phyloP scores from a whole-genome alignment of 1,140 invertebrate genomes.

The Uloborus diversus region DNA sequence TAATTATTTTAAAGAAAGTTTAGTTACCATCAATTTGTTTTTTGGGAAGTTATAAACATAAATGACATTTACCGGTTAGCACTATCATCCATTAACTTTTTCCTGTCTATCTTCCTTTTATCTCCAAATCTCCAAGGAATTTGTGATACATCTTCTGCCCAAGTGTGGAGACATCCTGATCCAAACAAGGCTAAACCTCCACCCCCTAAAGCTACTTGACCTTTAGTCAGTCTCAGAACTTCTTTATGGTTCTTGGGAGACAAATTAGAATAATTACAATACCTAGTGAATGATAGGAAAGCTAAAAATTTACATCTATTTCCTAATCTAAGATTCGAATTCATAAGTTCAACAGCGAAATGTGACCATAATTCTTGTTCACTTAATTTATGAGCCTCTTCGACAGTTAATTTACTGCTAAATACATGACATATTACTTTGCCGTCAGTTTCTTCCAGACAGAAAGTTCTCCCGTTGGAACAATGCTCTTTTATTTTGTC shows the following conservation, averaged over 20 bases:
- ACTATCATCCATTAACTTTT: conserved; percentile 85
- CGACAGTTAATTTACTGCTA: conserved; percentile 77
- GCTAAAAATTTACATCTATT: conserved; percentile 84
- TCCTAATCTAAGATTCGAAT: conserved; percentile 69
- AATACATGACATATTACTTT: conserved; percentile 69
- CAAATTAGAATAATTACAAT: conserved; percentile 65
- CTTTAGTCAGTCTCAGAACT: conserved; percentile 78
- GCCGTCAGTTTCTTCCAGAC: conserved; percentile 70
- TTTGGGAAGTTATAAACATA: too few relatives aligned
- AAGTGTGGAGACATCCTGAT: conserved; percentile 88
- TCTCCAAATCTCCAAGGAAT: conserved; percentile 73
- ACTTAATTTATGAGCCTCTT: conserved; percentile 76
- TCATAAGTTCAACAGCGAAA: conserved; percentile 81
- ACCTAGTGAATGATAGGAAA: conserved; percentile 87
- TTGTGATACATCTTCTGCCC: conserved; percentile 80
- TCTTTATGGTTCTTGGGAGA: conserved; percentile 74
- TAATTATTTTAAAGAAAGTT: too few relatives aligned
- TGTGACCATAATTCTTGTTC: conserved; percentile 85
- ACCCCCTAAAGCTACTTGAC: conserved; percentile 86
- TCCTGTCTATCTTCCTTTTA: conserved; percentile 73
- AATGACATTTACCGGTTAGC: conserved; percentile 73
- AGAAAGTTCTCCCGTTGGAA: conserved; percentile 82
- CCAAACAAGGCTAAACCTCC: conserved; percentile 91
- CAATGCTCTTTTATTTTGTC: conserved; percentile 87
- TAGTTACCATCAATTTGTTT: too few relatives aligned